Conservation (phyloP, 1,140 invertebrate species). For the Aphis gossypii region DNA sequence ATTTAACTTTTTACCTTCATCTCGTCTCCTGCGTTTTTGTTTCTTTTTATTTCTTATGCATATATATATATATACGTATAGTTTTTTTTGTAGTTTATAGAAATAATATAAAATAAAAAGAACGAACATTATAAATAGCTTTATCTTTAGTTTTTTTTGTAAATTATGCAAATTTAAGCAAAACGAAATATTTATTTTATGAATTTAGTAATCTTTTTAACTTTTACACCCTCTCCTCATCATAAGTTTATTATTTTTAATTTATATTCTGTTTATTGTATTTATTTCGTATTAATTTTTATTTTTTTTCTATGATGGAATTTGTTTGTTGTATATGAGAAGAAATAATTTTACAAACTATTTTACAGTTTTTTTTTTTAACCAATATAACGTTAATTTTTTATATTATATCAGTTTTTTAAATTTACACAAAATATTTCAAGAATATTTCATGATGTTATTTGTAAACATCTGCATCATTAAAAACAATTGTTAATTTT, state of each 20-base stretch:
- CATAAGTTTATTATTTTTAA: constrained; percentile 35
- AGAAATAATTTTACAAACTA: not conserved
- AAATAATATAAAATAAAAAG: constrained; percentile 2
- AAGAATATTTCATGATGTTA: not conserved
- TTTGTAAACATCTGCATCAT: too few species aligned
- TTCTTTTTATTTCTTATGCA: not conserved
- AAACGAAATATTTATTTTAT: constrained; percentile 39
- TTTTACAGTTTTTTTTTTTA: not conserved
- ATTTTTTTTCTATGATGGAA: not conserved
- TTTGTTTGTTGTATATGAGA: not conserved
- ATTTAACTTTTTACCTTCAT: constrained; percentile 44
- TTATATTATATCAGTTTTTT: not conserved
- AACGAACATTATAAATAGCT: constrained; percentile 26
- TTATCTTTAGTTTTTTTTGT: not conserved
- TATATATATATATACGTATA: not conserved
- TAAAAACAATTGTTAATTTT: not conserved
- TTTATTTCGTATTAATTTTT: not conserved
- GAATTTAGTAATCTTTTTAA: constrained; percentile 30
- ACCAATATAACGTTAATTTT: not conserved
- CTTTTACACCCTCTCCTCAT: not conserved
- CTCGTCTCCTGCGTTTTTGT: not conserved
- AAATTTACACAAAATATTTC: not conserved
- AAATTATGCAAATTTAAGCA: constrained; percentile 36
- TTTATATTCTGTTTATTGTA: constrained; percentile 28
- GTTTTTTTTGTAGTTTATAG: not conserved